Percentiles rank a stretch among this genome's conserved stretches.
These are phyloP conservation scores for Sphaeridia pumilis DNA, from an alignment of 2,888 invertebrate genomes.

Conservation along the genomic window DNA sequence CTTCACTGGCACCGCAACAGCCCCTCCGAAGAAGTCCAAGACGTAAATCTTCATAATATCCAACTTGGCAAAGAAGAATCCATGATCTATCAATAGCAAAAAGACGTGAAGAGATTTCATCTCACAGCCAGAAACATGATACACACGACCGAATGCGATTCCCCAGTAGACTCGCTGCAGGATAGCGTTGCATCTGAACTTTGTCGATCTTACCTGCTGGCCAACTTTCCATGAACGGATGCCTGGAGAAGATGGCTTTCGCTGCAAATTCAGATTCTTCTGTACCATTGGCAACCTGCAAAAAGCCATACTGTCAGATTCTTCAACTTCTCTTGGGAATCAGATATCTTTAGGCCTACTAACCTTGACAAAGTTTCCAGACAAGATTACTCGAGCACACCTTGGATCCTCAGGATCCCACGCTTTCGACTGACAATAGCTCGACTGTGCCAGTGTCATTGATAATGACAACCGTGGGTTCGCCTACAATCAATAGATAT, in stretches of 20 bases:
- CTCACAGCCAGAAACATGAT: too few relatives aligned
- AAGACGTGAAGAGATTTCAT: background rate
- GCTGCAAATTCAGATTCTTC: conserved; percentile 50
- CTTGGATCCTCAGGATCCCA: conserved; percentile 65
- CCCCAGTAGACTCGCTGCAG: background rate
- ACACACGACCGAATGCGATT: background rate
- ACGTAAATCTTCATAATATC: conserved; percentile 60
- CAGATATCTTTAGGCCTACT: too few relatives aligned
- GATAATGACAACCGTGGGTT: conserved; percentile 46
- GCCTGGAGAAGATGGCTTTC: conserved; percentile 54
- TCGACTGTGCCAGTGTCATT: conserved; percentile 55
- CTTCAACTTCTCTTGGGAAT: too few relatives aligned
- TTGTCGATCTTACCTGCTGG: conserved; percentile 48
- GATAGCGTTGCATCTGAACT: too few relatives aligned
- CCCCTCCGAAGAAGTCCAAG: conserved; percentile 68
- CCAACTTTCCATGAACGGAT: conserved; percentile 58
- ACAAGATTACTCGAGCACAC: conserved; percentile 59
- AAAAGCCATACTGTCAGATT: background rate
- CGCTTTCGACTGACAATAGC: conserved; percentile 50
- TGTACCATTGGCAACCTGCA: conserved; percentile 47
- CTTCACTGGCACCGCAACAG: conserved; percentile 51
- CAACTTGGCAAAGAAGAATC: conserved; percentile 66
- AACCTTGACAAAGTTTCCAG: conserved; percentile 55
- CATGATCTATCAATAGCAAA: conserved; percentile 48
- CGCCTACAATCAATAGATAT: conserved; percentile 41